Base-by-base conservation (phyloP, 2,113 vertebrate genomes). In the Jacana jacana region DNA sequence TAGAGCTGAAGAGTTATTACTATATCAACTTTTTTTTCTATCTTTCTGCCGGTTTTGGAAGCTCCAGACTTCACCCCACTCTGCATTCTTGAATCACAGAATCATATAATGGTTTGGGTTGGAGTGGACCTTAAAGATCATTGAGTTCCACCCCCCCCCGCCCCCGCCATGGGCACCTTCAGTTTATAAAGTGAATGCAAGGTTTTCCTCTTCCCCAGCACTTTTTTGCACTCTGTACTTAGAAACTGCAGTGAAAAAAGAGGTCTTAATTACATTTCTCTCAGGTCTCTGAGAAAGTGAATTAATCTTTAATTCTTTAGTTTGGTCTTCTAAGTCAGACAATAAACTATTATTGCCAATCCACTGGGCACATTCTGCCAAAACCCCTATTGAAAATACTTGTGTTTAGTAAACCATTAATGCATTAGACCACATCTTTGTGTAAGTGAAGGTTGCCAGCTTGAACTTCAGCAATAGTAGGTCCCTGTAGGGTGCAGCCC, bases 41-140 rank as follows among this genome's bases (percentile, higher is more conserved):
- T 86, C 65, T 91, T 92, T 60, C 57, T 13, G 48, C 60, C 82
- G 54, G 0, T 91, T 94, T 52, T 68, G 30, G 51, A 78, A 92
- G 55, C 77, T 44, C 35, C 25, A 46, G 68, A n/a, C 66, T 88
- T 94, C 40, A 58, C 35, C 15, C 22, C 20, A 64, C 42, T 76
- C 24, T 70, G 71, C 86, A 88, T 97, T 98, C 96, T 97, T 98
- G 98, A 98, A 98, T 60, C 58, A 60, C 7, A 58, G 55, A 37
- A 60, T 31, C 39, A 63, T 63, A 44, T 40, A 22, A 65, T 44
- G 40, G 63, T 65, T 65, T 23, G 9, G 6, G 11, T 64, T 64
- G 37, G 37, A 35, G 37, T 22, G 23, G 14, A 60, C 23, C 9
- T 60, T 60, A 60, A 35, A 35, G n/a, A 40, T 40, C 27, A 20